Base-by-base conservation (phyloP, 2,888 invertebrate species). In the Dione vanillae region DNA sequence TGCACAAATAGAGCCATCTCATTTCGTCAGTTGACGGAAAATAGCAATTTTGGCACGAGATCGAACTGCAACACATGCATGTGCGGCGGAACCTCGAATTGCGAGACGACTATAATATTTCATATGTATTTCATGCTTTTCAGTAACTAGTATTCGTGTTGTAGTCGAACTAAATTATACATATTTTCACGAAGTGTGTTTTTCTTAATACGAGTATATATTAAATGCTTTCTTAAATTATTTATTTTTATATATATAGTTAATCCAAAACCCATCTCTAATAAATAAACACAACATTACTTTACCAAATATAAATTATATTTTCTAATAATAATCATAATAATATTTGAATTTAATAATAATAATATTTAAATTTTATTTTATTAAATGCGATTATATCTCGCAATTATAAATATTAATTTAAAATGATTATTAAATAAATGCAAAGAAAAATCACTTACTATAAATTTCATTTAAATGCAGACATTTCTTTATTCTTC, bases 41-140 rank as follows among this genome's bases (percentile, higher is more conserved):
- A 86, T 83, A 85, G 86, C 87, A 88, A 87, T 89, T 89, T 90
- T 92, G 92, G 92, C 92, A 91, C 82, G 69, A 78, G 68, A 76
- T 79, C 78, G 79, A 78, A 80, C 79, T 81, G 83, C 83, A 82
- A 85, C 82, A 85, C 82, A 84, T 81, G 82, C 83, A 81, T 81
- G 80, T 76, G 82, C 82, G 84, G 82, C 84, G 83, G 87, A 90
- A 88, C 90, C 88, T 84, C 88, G 90, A 90, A 91, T 91, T 89
- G 89, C 90, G 85, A 89, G 88, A 89, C 90, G 84, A 74, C 80
- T 75, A 79, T 80, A 81, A 82, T 92, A 87, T 88, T 86, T 92
- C 88, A 91, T 86, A 84, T 78, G 84, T 83, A 78, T 83, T 83
- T 83, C 79, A 81, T 83, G 80, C 82, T 81, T 81, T 83, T 80